phyloP scores from a whole-genome alignment of 1,140 invertebrate genomes.

The Tetramorium parvispinum region DNA sequence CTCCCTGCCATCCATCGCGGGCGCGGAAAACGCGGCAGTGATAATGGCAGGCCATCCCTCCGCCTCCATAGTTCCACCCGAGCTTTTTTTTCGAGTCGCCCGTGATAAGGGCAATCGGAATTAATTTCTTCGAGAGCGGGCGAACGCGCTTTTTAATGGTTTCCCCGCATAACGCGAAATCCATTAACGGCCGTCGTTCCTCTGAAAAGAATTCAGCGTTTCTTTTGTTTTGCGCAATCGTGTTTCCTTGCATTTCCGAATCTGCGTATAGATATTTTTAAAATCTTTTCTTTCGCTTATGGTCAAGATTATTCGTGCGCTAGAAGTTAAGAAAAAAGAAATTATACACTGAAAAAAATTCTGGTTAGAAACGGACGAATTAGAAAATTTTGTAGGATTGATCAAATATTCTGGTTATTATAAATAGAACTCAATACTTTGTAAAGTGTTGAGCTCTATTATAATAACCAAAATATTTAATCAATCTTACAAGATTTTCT shows the following conservation, averaged over 20 bases:
- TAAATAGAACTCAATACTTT: no score
- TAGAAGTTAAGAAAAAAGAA: neutral
- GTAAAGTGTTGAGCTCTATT: no score
- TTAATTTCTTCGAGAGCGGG: conserved; percentile 78
- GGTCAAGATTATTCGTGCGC: no score
- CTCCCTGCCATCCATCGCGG: neutral
- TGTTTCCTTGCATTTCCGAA: neutral
- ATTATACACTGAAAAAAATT: neutral
- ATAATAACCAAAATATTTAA: no score
- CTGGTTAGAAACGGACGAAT: no score
- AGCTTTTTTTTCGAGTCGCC: conserved; percentile 54
- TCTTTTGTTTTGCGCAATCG: neutral
- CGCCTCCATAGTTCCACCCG: neutral
- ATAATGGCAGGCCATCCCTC: conserved; percentile 57
- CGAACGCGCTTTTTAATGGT: conserved; percentile 76
- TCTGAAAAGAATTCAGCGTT: conserved; percentile 35
- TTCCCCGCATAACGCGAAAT: conserved; percentile 76
- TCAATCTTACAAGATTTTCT: no score
- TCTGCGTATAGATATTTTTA: neutral
- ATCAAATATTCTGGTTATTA: no score
- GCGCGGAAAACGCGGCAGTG: conserved; percentile 53
- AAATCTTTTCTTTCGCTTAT: neutral
- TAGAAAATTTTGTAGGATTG: no score
- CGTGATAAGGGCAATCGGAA: conserved; percentile 78
- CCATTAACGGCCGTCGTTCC: conserved; percentile 70